Base-by-base conservation (phyloP, 1,140 invertebrate genomes). In the Drosophila ogumai region DNA sequence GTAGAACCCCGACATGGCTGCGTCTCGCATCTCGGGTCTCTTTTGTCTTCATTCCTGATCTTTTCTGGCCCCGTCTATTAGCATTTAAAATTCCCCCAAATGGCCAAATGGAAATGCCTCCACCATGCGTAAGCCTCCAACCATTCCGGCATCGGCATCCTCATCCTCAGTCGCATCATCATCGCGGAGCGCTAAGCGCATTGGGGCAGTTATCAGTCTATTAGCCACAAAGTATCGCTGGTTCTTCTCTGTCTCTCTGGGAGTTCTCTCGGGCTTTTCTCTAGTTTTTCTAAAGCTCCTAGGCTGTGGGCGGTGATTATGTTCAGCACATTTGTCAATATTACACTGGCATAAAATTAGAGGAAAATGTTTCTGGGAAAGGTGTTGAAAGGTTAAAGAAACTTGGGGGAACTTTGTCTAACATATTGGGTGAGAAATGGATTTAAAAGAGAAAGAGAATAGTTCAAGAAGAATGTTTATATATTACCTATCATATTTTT, bases 171-270 rank as follows among this genome's bases (percentile, higher is more conserved):
- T 31, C 25, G 58, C 55, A 25, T 61, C 57, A 75, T 67, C 60
- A 75, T 67, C 60, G 40, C 17, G 31, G 8, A 67, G 63, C 63
- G 63, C 59, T 85, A 75, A 81, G 82, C 75, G 82, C 75, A 49
- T 86, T 87, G 81, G 41, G 49, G 82, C 84, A 86, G 82, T 86
- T 86, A 86, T 87, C 82, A 87, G 82, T 87, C 82, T 87, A 86
- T 86, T 86, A 86, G 82, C 52, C 15, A 59, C 59, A 74, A 49
- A 77, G 56, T 84, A 77, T 81, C 55, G 66, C 2, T 28, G n/a
- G 36, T 6, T 52, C 31, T 67, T 47, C 17, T 17, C 38, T 46
- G 2, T 46, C 38, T 50, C 60, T 57, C 19, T 55, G 47, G 41
- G 59, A 43, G 44, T 49, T 60, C 47, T 41, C 31, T 17, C 0